Conservation (phyloP, 2,113 vertebrate genomes). For the Gavialis gangeticus region DNA sequence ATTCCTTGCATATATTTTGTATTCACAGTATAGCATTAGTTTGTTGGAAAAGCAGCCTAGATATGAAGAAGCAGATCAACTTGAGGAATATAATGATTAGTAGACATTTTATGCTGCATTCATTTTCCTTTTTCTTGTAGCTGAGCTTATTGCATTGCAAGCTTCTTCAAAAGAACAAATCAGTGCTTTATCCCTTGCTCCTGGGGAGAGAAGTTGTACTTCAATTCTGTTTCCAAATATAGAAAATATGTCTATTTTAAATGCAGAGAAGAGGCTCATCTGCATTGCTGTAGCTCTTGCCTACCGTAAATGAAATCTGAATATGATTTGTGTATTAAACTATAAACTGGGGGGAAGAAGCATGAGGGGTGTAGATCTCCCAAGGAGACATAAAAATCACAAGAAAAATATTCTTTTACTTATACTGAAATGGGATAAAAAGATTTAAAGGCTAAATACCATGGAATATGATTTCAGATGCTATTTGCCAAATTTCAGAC, state of each 20-base stretch:
- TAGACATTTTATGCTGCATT: background rate
- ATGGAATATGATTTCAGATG: background rate
- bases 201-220: background rate
- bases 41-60: constrained; percentile 24
- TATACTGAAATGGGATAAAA: background rate
- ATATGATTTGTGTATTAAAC: background rate
- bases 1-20: constrained; percentile 15
- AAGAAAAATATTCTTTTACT: background rate
- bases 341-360: accelerated
- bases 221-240: background rate
- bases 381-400: background rate
- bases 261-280: background rate
- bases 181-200: background rate
- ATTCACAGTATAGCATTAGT: constrained; percentile 14
- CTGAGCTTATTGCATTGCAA: background rate
- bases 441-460: background rate
- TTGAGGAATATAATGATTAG: constrained; percentile 2
- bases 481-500: background rate
- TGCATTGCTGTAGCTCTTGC: background rate
- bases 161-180: constrained; percentile 36
- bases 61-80: constrained; percentile 34
- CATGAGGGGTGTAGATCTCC: background rate
- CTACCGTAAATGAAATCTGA: constrained; percentile 9
- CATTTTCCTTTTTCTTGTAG: constrained; percentile 4
- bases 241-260: constrained; percentile 23